phyloP scores from a whole-genome alignment of 2,113 vertebrate species.

The Cathartes aura region DNA sequence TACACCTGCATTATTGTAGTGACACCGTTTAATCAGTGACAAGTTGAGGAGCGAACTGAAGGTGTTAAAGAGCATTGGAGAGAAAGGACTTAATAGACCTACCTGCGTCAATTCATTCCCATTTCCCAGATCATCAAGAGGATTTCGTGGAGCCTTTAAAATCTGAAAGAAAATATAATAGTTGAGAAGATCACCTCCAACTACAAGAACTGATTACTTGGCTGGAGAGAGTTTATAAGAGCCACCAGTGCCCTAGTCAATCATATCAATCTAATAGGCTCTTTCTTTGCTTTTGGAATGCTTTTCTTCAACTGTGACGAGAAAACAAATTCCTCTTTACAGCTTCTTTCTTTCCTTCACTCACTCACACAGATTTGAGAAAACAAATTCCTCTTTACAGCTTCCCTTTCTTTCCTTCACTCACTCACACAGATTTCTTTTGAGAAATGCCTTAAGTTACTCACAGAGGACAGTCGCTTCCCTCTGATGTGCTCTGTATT shows the following conservation, averaged over 20 bases:
- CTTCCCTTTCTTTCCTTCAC: neutral
- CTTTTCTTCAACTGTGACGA: neutral
- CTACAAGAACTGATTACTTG: neutral
- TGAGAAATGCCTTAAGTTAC: slow-evolving; percentile 9
- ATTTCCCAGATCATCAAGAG: slow-evolving; percentile 74
- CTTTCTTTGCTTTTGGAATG: neutral
- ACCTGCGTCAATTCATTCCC: slow-evolving; percentile 77
- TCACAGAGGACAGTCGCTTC: slow-evolving; percentile 80
- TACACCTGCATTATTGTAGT: neutral
- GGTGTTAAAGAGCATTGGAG: neutral
- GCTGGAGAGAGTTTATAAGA: neutral
- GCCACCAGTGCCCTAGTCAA: neutral
- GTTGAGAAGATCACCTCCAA: neutral
- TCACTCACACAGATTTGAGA: neutral
- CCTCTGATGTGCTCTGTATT: slow-evolving; percentile 57
- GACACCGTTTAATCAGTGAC: neutral
- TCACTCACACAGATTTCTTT: neutral
- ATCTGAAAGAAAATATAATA: slow-evolving; percentile 65
- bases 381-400: neutral
- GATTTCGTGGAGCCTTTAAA: slow-evolving; percentile 78
- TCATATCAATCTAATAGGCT: neutral
- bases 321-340: neutral
- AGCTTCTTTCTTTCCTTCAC: neutral
- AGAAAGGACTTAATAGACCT: neutral
- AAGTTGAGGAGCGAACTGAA: neutral